phyloP scores from a whole-genome alignment of 2,797 vertebrate genomes.

The Spinus pinus region DNA sequence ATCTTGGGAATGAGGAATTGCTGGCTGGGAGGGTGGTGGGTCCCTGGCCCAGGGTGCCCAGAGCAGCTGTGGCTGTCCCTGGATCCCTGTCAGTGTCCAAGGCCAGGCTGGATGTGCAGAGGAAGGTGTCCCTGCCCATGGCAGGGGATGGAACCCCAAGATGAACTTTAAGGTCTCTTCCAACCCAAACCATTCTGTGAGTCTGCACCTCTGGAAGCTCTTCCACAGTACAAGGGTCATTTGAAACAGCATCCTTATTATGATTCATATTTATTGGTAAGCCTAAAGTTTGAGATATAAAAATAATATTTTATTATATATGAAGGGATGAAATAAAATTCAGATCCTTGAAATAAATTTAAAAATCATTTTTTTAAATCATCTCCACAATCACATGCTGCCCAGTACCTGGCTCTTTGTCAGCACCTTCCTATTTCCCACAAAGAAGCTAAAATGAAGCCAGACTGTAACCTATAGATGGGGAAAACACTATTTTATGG shows the following conservation, averaged over 20 bases:
- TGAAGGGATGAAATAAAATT: not conserved
- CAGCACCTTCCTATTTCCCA: not conserved
- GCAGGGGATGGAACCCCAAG: accelerated
- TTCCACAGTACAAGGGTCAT: not conserved
- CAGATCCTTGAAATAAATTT: not conserved
- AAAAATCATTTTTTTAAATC: not conserved
- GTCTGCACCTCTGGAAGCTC: not conserved
- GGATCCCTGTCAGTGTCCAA: not conserved
- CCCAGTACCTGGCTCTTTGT: not conserved
- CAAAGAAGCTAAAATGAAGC: not conserved
- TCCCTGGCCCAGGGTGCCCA: not conserved
- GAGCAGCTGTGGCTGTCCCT: not conserved
- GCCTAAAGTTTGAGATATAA: not conserved
- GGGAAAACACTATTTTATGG: not conserved
- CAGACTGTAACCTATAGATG: not conserved
- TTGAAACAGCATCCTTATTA: not conserved
- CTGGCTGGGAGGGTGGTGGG: accelerated
- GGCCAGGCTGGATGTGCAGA: accelerated
- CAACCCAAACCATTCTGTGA: not conserved
- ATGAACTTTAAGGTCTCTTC: not conserved
- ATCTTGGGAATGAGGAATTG: not conserved
- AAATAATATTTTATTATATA: not conserved
- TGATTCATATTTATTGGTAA: not conserved
- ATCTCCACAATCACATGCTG: not conserved
- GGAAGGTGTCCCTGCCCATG: not conserved